These are phyloP conservation scores for Smittia sp. DNA, from an alignment of 2,888 invertebrate genomes.

Conservation along the genomic window DNA sequence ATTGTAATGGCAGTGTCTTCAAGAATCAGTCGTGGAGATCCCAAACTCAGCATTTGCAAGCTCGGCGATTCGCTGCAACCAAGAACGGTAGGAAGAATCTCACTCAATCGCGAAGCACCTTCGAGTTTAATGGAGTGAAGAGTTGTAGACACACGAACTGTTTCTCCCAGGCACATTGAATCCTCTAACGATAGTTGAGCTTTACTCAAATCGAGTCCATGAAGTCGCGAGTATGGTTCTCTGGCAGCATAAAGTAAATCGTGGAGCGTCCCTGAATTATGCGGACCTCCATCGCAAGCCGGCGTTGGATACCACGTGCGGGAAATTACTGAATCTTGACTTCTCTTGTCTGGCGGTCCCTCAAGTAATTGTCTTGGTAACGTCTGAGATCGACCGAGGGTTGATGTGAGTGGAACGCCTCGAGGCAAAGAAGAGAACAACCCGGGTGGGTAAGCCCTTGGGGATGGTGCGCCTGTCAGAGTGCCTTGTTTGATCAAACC, in stretches of 20 bases:
- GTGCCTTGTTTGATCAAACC: slow-evolving; percentile 49
- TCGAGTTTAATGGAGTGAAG: slow-evolving; percentile 58
- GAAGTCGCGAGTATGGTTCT: slow-evolving; percentile 55
- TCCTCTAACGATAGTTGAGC: slow-evolving; percentile 58
- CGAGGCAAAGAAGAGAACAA: slow-evolving; percentile 56
- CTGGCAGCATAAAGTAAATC: slow-evolving; percentile 51
- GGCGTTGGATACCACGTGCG: slow-evolving; percentile 57
- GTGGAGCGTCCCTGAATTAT: slow-evolving; percentile 48
- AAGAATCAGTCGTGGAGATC: slow-evolving; percentile 56
- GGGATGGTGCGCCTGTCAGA: slow-evolving; percentile 48
- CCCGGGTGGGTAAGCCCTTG: slow-evolving; percentile 49
- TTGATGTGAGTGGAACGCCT: slow-evolving; percentile 54
- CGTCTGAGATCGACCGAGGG: slow-evolving; percentile 54
- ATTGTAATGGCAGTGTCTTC: slow-evolving; percentile 54
- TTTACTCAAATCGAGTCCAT: slow-evolving; percentile 58
- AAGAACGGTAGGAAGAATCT: slow-evolving; percentile 57
- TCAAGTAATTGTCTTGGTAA: slow-evolving; percentile 55
- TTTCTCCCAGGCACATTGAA: slow-evolving; percentile 58
- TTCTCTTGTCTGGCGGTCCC: slow-evolving; percentile 54
- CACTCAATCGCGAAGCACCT: slow-evolving; percentile 57
- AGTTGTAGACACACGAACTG: slow-evolving; percentile 55
- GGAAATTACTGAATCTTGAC: slow-evolving; percentile 58
- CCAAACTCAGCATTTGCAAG: slow-evolving; percentile 57
- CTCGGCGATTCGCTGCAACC: slow-evolving; percentile 57
- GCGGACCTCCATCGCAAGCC: slow-evolving; percentile 54